Conservation (phyloP, 2,888 invertebrate species). For the Falcaria lacertinaria region DNA sequence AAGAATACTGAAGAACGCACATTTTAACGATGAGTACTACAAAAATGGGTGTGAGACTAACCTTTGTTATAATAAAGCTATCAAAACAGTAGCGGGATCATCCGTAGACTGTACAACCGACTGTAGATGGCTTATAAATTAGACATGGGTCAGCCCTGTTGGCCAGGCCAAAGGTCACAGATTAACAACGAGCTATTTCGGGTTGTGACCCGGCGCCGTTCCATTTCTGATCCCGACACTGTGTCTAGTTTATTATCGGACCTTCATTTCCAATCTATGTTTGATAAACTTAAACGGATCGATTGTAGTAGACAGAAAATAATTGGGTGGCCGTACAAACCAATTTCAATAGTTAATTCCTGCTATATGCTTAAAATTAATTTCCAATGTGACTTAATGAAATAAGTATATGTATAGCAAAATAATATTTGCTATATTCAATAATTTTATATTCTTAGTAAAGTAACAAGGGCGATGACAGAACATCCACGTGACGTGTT, state of each 20-base stretch:
- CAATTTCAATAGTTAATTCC: no score
- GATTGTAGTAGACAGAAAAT: neutral
- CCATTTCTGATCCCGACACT: constrained; percentile 50
- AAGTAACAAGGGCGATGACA: no score
- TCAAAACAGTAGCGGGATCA: constrained; percentile 20
- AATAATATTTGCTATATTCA: no score
- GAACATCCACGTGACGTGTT: neutral
- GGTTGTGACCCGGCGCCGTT: constrained; percentile 56
- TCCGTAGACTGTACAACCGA: constrained; percentile 31
- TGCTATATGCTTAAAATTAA: no score
- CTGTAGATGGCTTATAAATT: constrained; percentile 57
- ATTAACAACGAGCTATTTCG: constrained; percentile 67
- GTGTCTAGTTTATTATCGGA: constrained; percentile 35
- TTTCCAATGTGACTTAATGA: no score
- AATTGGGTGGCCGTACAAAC: no score
- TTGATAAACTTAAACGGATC: constrained; percentile 10
- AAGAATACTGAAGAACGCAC: no score
- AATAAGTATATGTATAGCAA: no score
- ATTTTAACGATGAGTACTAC: no score
- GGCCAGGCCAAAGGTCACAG: constrained; percentile 62
- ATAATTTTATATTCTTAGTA: no score
- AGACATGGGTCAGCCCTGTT: constrained; percentile 52
- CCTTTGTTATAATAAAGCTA: constrained; percentile 16
- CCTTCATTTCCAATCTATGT: constrained; percentile 26
- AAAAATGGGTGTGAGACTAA: no score